These are phyloP conservation scores for Allolobophora icterica DNA, from an alignment of 2,888 invertebrate genomes.

Conservation along the genomic window DNA sequence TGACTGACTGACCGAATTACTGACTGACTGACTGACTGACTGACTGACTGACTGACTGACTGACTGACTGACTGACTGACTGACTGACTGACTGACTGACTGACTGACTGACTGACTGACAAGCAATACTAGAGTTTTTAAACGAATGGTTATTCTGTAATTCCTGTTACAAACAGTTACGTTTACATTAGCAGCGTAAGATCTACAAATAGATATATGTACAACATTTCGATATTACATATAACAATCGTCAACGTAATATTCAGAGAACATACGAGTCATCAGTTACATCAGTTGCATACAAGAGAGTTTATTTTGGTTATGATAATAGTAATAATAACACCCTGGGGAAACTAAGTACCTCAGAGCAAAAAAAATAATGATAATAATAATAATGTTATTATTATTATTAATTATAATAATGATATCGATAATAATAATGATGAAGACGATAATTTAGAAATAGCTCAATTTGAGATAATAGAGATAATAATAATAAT, in stretches of 20 bases:
- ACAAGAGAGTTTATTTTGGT: not conserved
- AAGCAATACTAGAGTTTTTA: not conserved
- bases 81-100: not conserved
- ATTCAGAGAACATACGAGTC: not conserved
- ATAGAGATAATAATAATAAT: not conserved
- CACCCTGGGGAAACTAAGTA: too few species aligned
- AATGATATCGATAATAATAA: too few species aligned
- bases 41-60: too few species aligned
- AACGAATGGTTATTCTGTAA: not conserved
- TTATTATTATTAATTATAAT: too few species aligned
- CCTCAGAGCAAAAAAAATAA: too few species aligned
- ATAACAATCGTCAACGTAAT: not conserved
- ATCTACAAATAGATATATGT: conserved; percentile 22
- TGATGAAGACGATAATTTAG: too few species aligned
- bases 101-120: not conserved
- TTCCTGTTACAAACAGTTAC: not conserved
- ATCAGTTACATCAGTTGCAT: not conserved
- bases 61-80: not conserved
- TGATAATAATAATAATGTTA: too few species aligned
- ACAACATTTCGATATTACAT: not conserved
- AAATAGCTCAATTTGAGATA: too few species aligned
- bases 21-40: not conserved
- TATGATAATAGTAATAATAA: too few species aligned
- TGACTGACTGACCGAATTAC: too few species aligned
- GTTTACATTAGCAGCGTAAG: conserved; percentile 4